Evolutionary conservation across 2,797 vertebrate genomes (phyloP).

Genomic region (Triplophysa yarkandensis): DNA sequence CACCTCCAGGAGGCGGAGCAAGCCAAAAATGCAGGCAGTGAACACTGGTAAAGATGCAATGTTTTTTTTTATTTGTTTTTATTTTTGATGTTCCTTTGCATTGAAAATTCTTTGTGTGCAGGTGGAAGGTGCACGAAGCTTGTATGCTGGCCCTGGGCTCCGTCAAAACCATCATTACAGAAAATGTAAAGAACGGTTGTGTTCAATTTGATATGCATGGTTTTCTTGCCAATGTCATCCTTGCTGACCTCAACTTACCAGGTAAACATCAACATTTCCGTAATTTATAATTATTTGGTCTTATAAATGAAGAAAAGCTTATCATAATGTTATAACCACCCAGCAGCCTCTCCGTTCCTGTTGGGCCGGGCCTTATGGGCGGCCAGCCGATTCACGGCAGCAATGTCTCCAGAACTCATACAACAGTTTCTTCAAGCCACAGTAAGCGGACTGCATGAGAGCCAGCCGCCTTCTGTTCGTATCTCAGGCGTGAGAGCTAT

Average conservation of each 20-base stretch:
- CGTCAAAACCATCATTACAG: slow-evolving; percentile 93
- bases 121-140: slow-evolving; percentile 99
- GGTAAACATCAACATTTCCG: slow-evolving; percentile 69
- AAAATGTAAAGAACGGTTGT: slow-evolving; percentile 92
- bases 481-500: slow-evolving; percentile 96
- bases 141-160: slow-evolving; percentile 97
- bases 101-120: slow-evolving; percentile 56
- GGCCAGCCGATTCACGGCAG: slow-evolving; percentile 94
- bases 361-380: slow-evolving; percentile 96
- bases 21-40: slow-evolving; percentile 82
- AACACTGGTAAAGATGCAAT: slow-evolving; percentile 85
- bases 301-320: neutral
- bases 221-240: slow-evolving; percentile 91
- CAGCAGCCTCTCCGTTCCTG: slow-evolving; percentile 90
- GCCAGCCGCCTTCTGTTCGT: slow-evolving; percentile 92
- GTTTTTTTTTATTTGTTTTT: neutral
- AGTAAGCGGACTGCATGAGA: slow-evolving; percentile 93
- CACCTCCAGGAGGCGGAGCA: slow-evolving; percentile 97
- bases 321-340: neutral
- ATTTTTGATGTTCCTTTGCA: slow-evolving; percentile 8
- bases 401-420: slow-evolving; percentile 97
- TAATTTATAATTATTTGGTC: neutral
- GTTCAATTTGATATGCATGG: slow-evolving; percentile 98
- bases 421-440: slow-evolving; percentile 98
- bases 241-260: slow-evolving; percentile 91